Base-by-base conservation (phyloP, 2,888 invertebrate species). In the Hypselothyrea guttata region DNA sequence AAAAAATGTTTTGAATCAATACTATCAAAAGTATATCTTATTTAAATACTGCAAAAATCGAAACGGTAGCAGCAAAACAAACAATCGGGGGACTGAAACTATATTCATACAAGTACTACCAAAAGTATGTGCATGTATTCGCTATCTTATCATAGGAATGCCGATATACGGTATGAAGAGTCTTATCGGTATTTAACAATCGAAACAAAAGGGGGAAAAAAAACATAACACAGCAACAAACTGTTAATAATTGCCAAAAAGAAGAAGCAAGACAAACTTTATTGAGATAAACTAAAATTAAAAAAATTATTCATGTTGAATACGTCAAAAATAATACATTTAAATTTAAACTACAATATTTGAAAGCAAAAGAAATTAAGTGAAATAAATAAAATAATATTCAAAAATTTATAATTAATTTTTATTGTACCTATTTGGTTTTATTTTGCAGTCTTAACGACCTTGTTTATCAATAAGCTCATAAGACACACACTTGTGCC, bases 71-170 rank as follows among this genome's bases (percentile, higher is more conserved):
- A 52, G 48, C 30, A 15, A 8, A 4, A 46, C 41, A 62, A 74
- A 66, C 56, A 57, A 38, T 54, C 54, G 52, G 28, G 48, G 28
- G 44, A 33, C 12, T 22, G 22, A 2, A 22, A 22, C 22, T 22
- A 22, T 22, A 22, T 22, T 4, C 37, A 47, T 22, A 22, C 37
- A 47, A 46, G 38, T 18, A 53, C 46, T 38, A 33, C 18, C 16
- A 48, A 27, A 15, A 22, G 16, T 13, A 38, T 18, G 30, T 53
- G 53, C 30, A 51, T 40, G 27, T 40, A 35, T 2, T 35, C 13
- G n/a, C 48, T 77, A 77, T 77, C 77, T 77, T 79, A 77, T 77
- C 77, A 30, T 1, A 5, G 54, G 54, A 72, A 83, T 83, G 56
- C 53, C 67, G 81, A 83, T 77, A 72, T 60, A 69, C 45, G n/a